phyloP scores from a whole-genome alignment of 1,140 invertebrate species.

The Danaus melanippus region DNA sequence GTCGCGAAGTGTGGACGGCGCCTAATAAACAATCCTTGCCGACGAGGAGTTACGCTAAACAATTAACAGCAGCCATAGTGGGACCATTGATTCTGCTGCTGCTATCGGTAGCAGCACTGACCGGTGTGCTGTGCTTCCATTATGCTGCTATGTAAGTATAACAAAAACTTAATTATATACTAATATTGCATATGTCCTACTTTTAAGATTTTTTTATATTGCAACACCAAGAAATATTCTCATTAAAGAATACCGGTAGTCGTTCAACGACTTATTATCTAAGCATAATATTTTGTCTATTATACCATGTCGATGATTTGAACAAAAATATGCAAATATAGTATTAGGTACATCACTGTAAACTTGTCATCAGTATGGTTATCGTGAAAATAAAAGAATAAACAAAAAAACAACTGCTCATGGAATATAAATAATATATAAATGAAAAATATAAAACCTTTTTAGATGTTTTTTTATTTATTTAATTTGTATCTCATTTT shows the following conservation, averaged over 20 bases:
- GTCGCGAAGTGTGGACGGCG: conserved; percentile 67
- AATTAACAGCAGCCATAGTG: conserved; percentile 80
- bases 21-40: conserved; percentile 76
- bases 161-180: conserved; percentile 4
- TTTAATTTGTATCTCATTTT: background rate
- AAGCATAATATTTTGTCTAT: too few relatives aligned
- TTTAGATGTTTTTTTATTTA: background rate
- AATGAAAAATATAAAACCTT: background rate
- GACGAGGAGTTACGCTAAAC: conserved; percentile 78
- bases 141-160: conserved; percentile 84
- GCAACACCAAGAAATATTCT: too few relatives aligned
- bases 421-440: too few relatives aligned
- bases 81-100: conserved; percentile 80
- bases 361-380: too few relatives aligned
- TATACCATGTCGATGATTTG: too few relatives aligned
- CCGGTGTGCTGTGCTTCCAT: conserved; percentile 83
- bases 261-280: too few relatives aligned
- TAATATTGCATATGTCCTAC: background rate
- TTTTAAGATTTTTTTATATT: too few relatives aligned
- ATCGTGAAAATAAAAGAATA: too few relatives aligned
- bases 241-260: too few relatives aligned
- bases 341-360: too few relatives aligned
- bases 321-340: too few relatives aligned
- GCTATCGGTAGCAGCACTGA: conserved; percentile 77
- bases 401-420: too few relatives aligned